Evolutionary conservation across 2,888 invertebrate species (phyloP), one percentile per base, ranked within the genome.

Genomic region (Thymelicus lineola): DNA sequence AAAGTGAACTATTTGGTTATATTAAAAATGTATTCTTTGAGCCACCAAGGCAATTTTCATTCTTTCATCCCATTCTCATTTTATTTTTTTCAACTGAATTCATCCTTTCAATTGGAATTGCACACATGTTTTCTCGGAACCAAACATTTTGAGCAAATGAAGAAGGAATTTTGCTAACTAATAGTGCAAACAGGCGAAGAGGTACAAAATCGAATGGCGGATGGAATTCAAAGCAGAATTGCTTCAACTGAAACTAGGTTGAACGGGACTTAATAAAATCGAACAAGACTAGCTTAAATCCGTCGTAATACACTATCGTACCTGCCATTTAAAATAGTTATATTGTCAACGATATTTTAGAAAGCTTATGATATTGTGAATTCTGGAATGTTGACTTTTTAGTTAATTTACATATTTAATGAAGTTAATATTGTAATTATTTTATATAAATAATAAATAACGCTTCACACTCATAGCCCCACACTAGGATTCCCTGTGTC

Each of bases 281-380:
- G 68, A 71, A 69, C 69, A 58, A 71, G 70, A 68, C 66, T 60
- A 63, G 65, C 70, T 73, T 74, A 73, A 74, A 68, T 65, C 72
- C 17, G 72, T 69, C 72, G 72, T 74, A 74, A 73, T 73, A 72
- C 71, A 71, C 66, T 72, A 71, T 74, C 70, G 53, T 57, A 73
- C 28, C 20, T 20, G 68, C 70, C 66, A 58, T 53, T 63, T 71
- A 71, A 50, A 75, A 72, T 74, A 70, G n/a, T n/a, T n/a, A n/a
- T 69, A 73, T 72, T 70, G 65, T 55, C 60, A 65, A 61, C 69
- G 66, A 67, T 46, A 46, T 46, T 46, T 69, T 72, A 65, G 67
- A 66, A 70, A 64, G 71, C 75, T 75, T 73, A 76, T n/a, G 6
- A 42, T 42, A 42, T 42, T 42, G 12, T 42, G 4, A 10, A 42